Evolutionary conservation across 1,140 invertebrate genomes (phyloP), one percentile per base, ranked within the genome.

Genomic region (Cyrtorhinus lividipennis): DNA sequence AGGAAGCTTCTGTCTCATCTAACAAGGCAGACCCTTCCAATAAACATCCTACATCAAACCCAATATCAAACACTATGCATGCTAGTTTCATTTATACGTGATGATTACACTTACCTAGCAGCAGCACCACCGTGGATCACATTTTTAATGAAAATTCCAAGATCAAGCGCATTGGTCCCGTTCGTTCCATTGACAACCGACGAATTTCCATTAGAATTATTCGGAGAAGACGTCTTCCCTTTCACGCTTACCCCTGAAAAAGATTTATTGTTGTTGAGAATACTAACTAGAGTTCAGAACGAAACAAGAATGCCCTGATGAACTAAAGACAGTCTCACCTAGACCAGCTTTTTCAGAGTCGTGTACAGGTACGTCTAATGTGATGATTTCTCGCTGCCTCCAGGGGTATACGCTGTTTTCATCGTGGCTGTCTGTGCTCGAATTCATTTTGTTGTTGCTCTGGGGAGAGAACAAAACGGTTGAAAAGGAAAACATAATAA

Each of bases 91-190:
- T 38, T 38, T 38, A 38, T 38, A 38, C 30, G 15, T 5, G 15
- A 8, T 38, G 30, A 38, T 5, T 53, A 10, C 12, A 2, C 56
- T 45, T 66, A 70, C 69, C 69, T 70, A 0, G 89, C 94, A 10
- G 95, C 96, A 8, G 95, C 95, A 10, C 95, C 95, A 5, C 95
- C 95, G 69, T 92, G 82, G 63, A 98, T 81, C 1, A 98, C 92
- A 69, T 88, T 92, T 74, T 98, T 98, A 65, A 98, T 90, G 76
- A 98, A 99, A 69, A 98, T 98, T 5, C 96, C 96, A 60, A 96
- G 76, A 75, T 98, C 95, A 24, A 82, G 72, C 2, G 67, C 48
- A 20, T 67, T 26, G 23, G 59, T 64, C 12, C 59, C 46, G 2
- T 38, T 18, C 1, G 27, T 59, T 24, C 24, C 38, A n/a, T 59